Percentiles rank a stretch among this genome's conserved stretches.
Evolutionary conservation across 92 coral and sea anemone species (phyloP).

Genomic region (Zoanthus sociatus): DNA sequence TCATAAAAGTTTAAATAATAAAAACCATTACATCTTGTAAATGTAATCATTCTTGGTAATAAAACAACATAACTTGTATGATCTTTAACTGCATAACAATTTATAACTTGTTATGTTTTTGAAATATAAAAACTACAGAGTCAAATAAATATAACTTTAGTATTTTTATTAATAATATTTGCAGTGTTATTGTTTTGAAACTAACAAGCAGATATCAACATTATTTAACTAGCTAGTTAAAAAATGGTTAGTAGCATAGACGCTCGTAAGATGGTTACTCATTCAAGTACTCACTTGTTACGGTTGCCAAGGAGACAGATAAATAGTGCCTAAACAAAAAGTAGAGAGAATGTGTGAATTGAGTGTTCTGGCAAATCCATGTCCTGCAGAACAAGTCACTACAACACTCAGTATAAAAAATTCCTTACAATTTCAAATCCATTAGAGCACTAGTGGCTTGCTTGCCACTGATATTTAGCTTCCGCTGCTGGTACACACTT

Average conservation of each 20-base stretch:
- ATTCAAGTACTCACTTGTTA: conserved; percentile 43
- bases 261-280: background rate
- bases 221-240: background rate
- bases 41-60: too few relatives aligned
- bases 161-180: too few relatives aligned
- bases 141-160: too few relatives aligned
- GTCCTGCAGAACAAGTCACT: background rate
- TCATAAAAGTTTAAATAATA: too few relatives aligned
- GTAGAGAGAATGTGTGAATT: conserved; percentile 34
- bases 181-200: too few relatives aligned
- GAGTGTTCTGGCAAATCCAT: conserved; percentile 17
- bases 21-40: too few relatives aligned
- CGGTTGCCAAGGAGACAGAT: conserved; percentile 55
- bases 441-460: background rate
- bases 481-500: too few relatives aligned
- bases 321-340: conserved; percentile 49
- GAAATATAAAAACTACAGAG: too few relatives aligned
- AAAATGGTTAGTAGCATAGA: conserved; percentile 9
- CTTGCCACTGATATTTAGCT: too few relatives aligned
- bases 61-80: too few relatives aligned
- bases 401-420: background rate
- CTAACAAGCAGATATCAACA: background rate
- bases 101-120: too few relatives aligned
- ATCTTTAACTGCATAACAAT: too few relatives aligned
- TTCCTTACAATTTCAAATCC: background rate